Conservation (phyloP, 2,113 vertebrate genomes). For the Passer domesticus region DNA sequence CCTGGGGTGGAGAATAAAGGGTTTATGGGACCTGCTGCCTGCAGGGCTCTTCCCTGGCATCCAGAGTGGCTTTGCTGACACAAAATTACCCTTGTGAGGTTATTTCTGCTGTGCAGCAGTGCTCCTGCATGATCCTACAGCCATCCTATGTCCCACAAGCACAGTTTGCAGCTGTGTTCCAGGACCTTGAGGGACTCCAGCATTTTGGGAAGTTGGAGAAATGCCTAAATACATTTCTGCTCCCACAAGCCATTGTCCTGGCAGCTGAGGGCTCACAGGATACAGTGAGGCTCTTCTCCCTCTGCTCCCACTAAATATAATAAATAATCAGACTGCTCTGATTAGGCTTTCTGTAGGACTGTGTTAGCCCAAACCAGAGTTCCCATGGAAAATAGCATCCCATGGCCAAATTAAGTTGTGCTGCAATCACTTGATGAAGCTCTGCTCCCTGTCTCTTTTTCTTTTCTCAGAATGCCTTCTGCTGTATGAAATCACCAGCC, state of each 20-base stretch:
- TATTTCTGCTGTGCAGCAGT: accelerated
- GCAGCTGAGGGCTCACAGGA: accelerated
- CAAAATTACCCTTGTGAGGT: background rate
- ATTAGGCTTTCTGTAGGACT: background rate
- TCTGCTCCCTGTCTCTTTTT: background rate
- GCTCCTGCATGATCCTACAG: accelerated
- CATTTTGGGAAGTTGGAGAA: background rate
- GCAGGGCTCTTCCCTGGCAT: accelerated
- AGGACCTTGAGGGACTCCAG: background rate
- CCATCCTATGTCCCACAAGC: accelerated
- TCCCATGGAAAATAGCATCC: conserved; percentile 34
- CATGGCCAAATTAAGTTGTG: background rate
- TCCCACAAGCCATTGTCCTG: accelerated
- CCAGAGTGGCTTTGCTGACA: accelerated
- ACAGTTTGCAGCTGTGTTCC: background rate
- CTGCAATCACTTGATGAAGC: conserved; percentile 1
- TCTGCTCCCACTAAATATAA: background rate
- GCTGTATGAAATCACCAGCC: background rate
- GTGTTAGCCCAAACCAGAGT: background rate
- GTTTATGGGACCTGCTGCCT: background rate
- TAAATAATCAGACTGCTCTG: background rate
- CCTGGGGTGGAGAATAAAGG: background rate
- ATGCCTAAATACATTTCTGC: background rate
- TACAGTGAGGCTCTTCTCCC: accelerated
- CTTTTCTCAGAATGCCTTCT: background rate